phyloP scores from a whole-genome alignment of 2,888 invertebrate genomes.

The Lottia scabra region DNA sequence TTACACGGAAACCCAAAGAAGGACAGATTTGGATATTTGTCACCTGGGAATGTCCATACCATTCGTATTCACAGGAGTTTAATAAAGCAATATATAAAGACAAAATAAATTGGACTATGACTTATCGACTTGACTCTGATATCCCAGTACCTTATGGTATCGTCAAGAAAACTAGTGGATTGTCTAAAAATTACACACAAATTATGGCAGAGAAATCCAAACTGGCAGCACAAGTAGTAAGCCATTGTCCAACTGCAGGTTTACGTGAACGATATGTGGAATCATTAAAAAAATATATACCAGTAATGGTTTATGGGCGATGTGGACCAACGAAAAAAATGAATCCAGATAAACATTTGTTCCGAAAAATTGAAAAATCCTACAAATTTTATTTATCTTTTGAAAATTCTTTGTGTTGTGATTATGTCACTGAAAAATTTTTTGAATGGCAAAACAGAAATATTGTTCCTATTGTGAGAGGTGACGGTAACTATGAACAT shows the following conservation, averaged over 20 bases:
- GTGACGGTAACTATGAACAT: slow-evolving; percentile 25
- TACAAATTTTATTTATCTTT: slow-evolving; percentile 33
- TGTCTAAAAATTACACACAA: not conserved
- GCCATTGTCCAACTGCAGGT: slow-evolving; percentile 21
- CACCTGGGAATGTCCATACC: not conserved
- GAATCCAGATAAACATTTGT: not conserved
- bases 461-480: slow-evolving; percentile 26
- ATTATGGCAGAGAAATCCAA: slow-evolving; percentile 18
- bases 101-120: slow-evolving; percentile 35
- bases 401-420: slow-evolving; percentile 31
- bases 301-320: slow-evolving; percentile 25
- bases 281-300: slow-evolving; percentile 17
- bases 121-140: slow-evolving; percentile 36
- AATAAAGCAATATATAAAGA: not conserved
- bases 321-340: slow-evolving; percentile 24
- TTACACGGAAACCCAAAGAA: not conserved
- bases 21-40: not conserved
- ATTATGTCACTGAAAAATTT: slow-evolving; percentile 34
- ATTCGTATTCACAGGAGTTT: not conserved
- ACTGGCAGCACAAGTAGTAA: slow-evolving; percentile 22
- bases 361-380: slow-evolving; percentile 8
- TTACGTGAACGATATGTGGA: slow-evolving; percentile 20
- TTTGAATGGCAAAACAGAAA: slow-evolving; percentile 9
- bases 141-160: slow-evolving; percentile 26
- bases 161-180: not conserved